A percentile compares a stretch with the other conserved stretches of the same genome.
Conservation (phyloP, 2,113 vertebrate species). For the Leptobrachium ailaonicum region DNA sequence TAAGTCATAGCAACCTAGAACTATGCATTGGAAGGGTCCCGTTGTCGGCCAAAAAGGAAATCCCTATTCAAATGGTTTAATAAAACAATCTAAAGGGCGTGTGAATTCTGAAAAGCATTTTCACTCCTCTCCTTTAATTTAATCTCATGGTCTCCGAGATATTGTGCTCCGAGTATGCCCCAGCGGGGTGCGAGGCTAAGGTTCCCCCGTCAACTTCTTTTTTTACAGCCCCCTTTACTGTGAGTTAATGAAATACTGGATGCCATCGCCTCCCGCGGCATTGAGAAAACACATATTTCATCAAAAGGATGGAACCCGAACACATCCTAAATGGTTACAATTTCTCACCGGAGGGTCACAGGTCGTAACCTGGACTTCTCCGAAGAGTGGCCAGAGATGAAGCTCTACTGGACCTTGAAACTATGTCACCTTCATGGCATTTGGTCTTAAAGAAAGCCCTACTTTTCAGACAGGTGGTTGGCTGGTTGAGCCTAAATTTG, state of each 20-base stretch:
- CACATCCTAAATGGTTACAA: constrained; percentile 88
- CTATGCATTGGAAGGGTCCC: constrained; percentile 88
- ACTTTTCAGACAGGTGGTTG: not conserved
- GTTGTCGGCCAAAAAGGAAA: constrained; percentile 90
- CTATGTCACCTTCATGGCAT: constrained; percentile 7
- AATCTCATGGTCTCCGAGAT: constrained; percentile 96
- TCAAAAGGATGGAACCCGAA: constrained; percentile 79
- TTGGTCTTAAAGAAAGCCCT: not conserved
- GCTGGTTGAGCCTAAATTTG: too few species aligned
- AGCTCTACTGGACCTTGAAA: constrained; percentile 42
- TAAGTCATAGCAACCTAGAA: constrained; percentile 99
- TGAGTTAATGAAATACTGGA: constrained; percentile 93
- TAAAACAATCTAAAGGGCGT: constrained; percentile 98
- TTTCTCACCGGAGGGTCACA: constrained; percentile 86
- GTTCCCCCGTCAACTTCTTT: constrained; percentile 85
- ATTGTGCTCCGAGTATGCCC: constrained; percentile 89
- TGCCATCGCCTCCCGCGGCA: constrained; percentile 79
- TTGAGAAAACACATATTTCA: constrained; percentile 79
- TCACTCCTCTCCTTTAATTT: constrained; percentile 93
- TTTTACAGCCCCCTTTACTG: constrained; percentile 81
- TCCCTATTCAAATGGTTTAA: constrained; percentile 95
- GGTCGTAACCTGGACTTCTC: constrained; percentile 84
- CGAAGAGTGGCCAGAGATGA: constrained; percentile 64
- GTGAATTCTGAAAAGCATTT: constrained; percentile 97
- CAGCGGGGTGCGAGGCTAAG: constrained; percentile 86